phyloP scores from a whole-genome alignment of 1,140 invertebrate genomes.

The Dufourea novaeangliae region DNA sequence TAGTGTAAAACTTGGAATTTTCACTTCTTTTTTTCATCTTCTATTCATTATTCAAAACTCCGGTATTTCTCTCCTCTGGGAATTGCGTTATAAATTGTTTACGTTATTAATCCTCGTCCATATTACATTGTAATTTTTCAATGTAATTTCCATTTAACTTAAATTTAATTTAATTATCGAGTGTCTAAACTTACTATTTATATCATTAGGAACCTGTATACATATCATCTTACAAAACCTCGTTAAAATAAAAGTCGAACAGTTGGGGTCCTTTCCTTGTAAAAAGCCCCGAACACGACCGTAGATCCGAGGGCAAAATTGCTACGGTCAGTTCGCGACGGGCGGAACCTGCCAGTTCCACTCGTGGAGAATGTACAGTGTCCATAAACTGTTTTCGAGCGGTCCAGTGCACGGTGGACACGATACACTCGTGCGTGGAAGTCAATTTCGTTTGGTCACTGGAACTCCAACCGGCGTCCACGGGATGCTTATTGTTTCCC shows the following conservation, averaged over 20 bases:
- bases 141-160: too few relatives aligned
- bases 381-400: constrained; percentile 48
- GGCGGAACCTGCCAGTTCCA: constrained; percentile 42
- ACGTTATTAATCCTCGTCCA: too few relatives aligned
- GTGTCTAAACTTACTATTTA: too few relatives aligned
- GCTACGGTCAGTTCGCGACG: constrained; percentile 26
- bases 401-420: background rate
- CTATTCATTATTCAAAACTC: too few relatives aligned
- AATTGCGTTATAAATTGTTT: too few relatives aligned
- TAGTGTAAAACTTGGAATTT: too few relatives aligned
- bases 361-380: constrained; percentile 57
- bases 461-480: background rate
- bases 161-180: too few relatives aligned
- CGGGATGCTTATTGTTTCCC: constrained; percentile 24
- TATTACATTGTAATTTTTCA: too few relatives aligned
- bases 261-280: constrained; percentile 21
- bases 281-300: constrained; percentile 26
- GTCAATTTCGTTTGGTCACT: constrained; percentile 22
- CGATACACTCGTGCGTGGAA: constrained; percentile 10
- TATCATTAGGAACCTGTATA: too few relatives aligned
- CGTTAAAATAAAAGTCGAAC: background rate
- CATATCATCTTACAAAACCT: too few relatives aligned
- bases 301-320: background rate
- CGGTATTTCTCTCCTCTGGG: too few relatives aligned
- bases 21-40: too few relatives aligned